Base-by-base conservation (phyloP, 2,113 vertebrate genomes). In the Chrysemys picta region DNA sequence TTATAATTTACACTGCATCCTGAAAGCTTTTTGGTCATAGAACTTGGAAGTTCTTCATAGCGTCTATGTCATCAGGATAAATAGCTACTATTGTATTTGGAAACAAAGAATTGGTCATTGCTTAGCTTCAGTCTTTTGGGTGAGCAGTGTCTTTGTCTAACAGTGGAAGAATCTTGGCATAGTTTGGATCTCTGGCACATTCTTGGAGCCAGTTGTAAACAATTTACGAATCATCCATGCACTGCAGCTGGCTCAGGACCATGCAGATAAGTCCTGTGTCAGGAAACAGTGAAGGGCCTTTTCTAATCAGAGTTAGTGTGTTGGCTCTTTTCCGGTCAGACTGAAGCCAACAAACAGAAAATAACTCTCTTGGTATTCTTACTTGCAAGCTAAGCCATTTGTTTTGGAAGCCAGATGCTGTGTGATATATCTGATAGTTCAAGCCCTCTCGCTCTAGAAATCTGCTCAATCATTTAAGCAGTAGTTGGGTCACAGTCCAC, bases 211-310 rank as follows among this genome's bases (percentile, higher is more conserved):
- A 76, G 85, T 12, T 85, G 89, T 86, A 53, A 89, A 75, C 84
- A 82, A 89, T 7, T 89, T 53, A 27, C 19, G n/a, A 91, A 87
- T 65, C 47, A 29, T 2, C 25, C 83, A 25, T 85, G 92, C 56
- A 4, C 83, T 89, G 89, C 96, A 94, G 96, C 91, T 93, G 95
- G 78, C 88, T 83, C 17, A 35, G 93, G 59, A 93, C 88, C 91
- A 52, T 65, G 72, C 88, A 88, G 86, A 85, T 0, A 2, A 83
- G 53, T 57, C 19, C 89, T 49, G 19, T 65, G 59, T 62, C 85
- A 89, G 92, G 92, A 62, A 90, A 49, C 93, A n/a, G 85, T 92
- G 91, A 89, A 88, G 94, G 80, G 72, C 31, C 87, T 93, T 89
- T 95, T 80, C 94, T 91, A 80, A 10, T 9, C 22, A 89, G 56